These are phyloP conservation scores for Apoda limacodes DNA, from an alignment of 2,888 invertebrate species.

Conservation along the genomic window DNA sequence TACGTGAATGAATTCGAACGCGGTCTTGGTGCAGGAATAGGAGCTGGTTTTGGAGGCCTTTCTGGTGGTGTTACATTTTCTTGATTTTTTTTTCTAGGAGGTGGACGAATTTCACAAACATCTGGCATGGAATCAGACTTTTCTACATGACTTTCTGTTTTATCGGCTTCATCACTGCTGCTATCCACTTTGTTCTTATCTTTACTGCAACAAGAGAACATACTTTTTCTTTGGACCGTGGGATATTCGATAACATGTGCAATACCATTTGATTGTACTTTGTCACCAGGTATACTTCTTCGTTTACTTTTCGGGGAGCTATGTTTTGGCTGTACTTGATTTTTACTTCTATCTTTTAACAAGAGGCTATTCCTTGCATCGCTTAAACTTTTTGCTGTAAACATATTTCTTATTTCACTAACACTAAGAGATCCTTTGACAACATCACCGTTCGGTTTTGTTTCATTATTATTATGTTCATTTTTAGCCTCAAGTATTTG, in stretches of 20 bases:
- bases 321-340: conserved; percentile 36
- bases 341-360: conserved; percentile 56
- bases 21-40: conserved; percentile 62
- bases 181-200: conserved; percentile 66
- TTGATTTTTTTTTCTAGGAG: conserved; percentile 69
- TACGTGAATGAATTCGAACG: conserved; percentile 69
- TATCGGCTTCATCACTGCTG: conserved; percentile 51
- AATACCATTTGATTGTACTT: conserved; percentile 45
- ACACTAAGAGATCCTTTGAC: conserved; percentile 70
- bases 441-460: conserved; percentile 54
- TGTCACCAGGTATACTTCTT: conserved; percentile 48
- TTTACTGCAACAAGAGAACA: conserved; percentile 79
- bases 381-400: conserved; percentile 58
- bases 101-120: conserved; percentile 71
- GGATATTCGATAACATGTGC: conserved; percentile 77
- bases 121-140: conserved; percentile 57
- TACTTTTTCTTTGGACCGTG: conserved; percentile 78
- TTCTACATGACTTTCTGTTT: conserved; percentile 41
- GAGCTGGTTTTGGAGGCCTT: conserved; percentile 74
- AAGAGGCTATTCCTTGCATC: conserved; percentile 64
- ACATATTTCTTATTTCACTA: conserved; percentile 66
- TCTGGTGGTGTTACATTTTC: conserved; percentile 73
- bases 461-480: conserved; percentile 26
- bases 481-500: conserved; percentile 43
- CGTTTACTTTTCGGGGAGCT: conserved; percentile 60